Percentiles rank a stretch among this genome's conserved stretches.
Evolutionary conservation across 35 echinoderm and acorn worm genomes (phyloP).

Genomic region (Lytechinus variegatus): DNA sequence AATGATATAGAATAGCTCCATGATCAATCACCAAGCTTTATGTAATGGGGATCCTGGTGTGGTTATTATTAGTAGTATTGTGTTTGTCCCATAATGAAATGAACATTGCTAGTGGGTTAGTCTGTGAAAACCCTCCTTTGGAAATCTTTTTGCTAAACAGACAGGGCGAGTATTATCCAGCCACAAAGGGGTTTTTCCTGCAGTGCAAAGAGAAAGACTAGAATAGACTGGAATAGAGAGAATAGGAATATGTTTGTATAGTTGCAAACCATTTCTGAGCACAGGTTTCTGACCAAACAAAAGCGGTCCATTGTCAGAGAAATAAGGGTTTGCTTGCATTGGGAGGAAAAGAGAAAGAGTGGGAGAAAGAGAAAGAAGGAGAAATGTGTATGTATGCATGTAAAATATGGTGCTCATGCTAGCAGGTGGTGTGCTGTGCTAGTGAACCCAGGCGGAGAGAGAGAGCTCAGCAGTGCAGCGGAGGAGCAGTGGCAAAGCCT

Average conservation of each 20-base stretch:
- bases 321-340: neutral
- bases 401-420: conserved; percentile 11
- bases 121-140: neutral
- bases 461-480: neutral
- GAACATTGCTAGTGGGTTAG: neutral
- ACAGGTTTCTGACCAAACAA: neutral
- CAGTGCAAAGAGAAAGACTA: neutral
- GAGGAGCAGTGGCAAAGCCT: conserved; percentile 24
- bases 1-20: no score
- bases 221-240: neutral
- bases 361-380: neutral
- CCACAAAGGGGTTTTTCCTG: neutral
- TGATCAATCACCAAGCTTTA: no score
- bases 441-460: neutral
- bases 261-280: neutral
- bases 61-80: neutral
- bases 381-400: neutral
- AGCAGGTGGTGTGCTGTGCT: neutral
- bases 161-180: neutral
- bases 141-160: neutral
- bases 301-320: neutral
- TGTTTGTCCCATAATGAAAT: neutral
- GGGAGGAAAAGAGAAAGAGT: neutral
- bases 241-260: conserved; percentile 36
- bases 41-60: neutral